These are phyloP conservation scores for Leptonema lineaticorne DNA, from an alignment of 1,140 invertebrate genomes.

Conservation along the genomic window DNA sequence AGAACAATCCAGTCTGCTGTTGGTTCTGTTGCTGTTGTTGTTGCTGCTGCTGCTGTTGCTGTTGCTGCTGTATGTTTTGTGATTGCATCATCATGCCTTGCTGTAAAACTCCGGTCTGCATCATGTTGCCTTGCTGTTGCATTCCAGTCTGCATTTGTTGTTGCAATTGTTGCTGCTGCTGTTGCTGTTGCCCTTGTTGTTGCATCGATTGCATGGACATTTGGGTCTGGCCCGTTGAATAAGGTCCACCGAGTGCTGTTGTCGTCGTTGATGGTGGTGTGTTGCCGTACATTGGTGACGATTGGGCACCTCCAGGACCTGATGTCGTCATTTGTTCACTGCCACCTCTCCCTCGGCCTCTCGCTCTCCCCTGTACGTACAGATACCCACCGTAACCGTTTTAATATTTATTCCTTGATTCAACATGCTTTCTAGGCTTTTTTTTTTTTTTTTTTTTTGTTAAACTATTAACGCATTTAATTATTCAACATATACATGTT, in stretches of 20 bases:
- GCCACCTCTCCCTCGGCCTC: slow-evolving; percentile 50
- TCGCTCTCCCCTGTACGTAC: slow-evolving; percentile 47
- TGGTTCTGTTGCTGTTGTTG: slow-evolving; percentile 21
- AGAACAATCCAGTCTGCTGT: slow-evolving; percentile 41
- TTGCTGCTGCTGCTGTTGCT: slow-evolving; percentile 42
- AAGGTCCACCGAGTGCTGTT: slow-evolving; percentile 29
- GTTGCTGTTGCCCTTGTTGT: slow-evolving; percentile 41
- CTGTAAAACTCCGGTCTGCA: slow-evolving; percentile 24
- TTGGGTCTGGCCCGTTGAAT: slow-evolving; percentile 38
- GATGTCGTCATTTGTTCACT: slow-evolving; percentile 41
- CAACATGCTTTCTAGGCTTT: too few species aligned
- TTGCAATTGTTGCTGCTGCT: slow-evolving; percentile 26
- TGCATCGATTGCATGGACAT: slow-evolving; percentile 32
- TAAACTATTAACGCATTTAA: too few species aligned
- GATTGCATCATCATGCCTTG: neutral
- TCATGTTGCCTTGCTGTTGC: slow-evolving; percentile 43
- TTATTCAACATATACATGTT: too few species aligned
- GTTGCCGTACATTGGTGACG: slow-evolving; percentile 24
- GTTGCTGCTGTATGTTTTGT: neutral
- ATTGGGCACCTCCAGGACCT: slow-evolving; percentile 20
- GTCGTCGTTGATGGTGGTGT: slow-evolving; percentile 31
- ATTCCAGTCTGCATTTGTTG: slow-evolving; percentile 44
- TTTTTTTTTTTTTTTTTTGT: too few species aligned
- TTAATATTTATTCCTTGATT: slow-evolving; percentile 6
- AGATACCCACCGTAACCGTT: slow-evolving; percentile 19